Evolutionary conservation across 2,797 vertebrate genomes (phyloP).

Genomic region (Typhlichthys subterraneus): DNA sequence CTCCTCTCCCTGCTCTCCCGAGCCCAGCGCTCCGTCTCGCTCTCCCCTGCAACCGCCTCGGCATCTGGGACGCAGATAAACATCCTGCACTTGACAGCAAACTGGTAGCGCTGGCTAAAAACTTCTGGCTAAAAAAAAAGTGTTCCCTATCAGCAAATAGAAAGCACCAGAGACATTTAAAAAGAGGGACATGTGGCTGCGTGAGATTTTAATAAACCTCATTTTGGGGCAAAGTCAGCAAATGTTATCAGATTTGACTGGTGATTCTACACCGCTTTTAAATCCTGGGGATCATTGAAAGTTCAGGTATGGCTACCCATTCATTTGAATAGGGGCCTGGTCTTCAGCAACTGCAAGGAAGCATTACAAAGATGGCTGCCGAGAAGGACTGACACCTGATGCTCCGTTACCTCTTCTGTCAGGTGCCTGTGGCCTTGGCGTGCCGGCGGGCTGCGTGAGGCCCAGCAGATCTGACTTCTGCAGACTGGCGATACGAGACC

Average conservation of each 20-base stretch:
- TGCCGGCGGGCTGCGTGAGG: constrained; percentile 81
- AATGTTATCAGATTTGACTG: too few species aligned
- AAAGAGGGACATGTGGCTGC: too few species aligned
- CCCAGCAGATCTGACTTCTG: constrained; percentile 87
- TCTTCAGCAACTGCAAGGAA: too few species aligned
- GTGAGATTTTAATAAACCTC: too few species aligned
- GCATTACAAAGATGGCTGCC: too few species aligned
- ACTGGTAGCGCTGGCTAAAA: constrained; percentile 12
- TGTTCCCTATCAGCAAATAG: background rate
- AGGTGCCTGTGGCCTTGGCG: constrained; percentile 61
- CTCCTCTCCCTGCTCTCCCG: constrained; percentile 74
- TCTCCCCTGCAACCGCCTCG: constrained; percentile 73
- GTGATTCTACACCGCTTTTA: too few species aligned
- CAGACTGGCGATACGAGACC: constrained; percentile 84
- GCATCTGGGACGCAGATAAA: constrained; percentile 66
- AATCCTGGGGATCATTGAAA: too few species aligned
- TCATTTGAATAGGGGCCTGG: too few species aligned
- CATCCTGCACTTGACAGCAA: constrained; percentile 21
- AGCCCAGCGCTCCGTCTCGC: constrained; percentile 75
- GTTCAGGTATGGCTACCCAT: too few species aligned
- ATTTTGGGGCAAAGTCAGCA: too few species aligned
- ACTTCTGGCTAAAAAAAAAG: background rate
- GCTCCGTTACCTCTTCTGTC: constrained; percentile 65
- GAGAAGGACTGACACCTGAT: too few species aligned
- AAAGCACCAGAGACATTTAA: background rate